Percentiles rank a stretch among this genome's conserved stretches.
Conservation (phyloP, 2,797 vertebrate species). For the Alosa sapidissima region DNA sequence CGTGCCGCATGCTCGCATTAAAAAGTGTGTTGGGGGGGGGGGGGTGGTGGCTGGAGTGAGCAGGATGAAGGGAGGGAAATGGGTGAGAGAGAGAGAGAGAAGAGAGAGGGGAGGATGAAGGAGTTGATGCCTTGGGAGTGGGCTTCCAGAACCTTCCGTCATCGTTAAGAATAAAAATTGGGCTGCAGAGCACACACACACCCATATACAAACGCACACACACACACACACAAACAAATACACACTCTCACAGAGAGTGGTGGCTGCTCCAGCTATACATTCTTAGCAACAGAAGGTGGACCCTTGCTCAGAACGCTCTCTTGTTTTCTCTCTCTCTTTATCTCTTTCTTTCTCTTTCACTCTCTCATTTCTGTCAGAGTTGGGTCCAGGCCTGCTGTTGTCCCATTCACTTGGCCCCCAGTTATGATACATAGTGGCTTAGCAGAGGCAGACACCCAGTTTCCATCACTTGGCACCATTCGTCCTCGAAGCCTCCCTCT, state of each 20-base stretch:
- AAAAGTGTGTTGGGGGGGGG: neutral
- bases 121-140: neutral
- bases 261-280: neutral
- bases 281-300: neutral
- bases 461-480: neutral
- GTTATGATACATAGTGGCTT: neutral
- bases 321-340: slow-evolving; percentile 69
- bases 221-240: neutral
- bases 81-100: neutral
- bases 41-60: slow-evolving; percentile 31
- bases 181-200: slow-evolving; percentile 27
- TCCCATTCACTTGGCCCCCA: neutral
- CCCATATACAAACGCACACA: neutral
- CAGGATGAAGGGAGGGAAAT: slow-evolving; percentile 32
- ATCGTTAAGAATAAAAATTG: slow-evolving; percentile 47
- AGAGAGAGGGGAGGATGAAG: neutral
- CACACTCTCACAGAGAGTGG: neutral
- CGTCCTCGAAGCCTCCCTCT: neutral
- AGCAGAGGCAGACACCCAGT: neutral
- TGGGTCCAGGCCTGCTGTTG: slow-evolving; percentile 15
- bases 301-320: slow-evolving; percentile 1
- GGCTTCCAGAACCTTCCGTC: slow-evolving; percentile 30
- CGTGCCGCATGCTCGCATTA: neutral
- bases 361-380: slow-evolving; percentile 53
- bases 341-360: slow-evolving; percentile 63